Percentiles rank a stretch among this genome's conserved stretches.
These are phyloP conservation scores for Lanistes nyassanus DNA, from an alignment of 1,140 invertebrate genomes.

Conservation along the genomic window DNA sequence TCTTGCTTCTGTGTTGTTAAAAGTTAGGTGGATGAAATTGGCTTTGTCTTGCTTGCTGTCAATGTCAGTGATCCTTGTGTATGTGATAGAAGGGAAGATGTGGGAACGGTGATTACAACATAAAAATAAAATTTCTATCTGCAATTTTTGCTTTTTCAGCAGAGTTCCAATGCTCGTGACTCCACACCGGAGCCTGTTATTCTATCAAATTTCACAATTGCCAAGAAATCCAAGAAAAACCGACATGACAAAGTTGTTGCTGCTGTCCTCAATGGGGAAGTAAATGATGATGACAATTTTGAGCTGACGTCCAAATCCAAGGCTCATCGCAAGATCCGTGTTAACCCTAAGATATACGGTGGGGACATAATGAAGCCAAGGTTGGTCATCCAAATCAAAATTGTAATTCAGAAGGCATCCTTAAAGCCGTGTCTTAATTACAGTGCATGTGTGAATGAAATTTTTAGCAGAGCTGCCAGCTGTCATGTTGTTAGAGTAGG, in stretches of 20 bases:
- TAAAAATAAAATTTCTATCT: not conserved
- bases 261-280: constrained; percentile 39
- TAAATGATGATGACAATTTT: constrained; percentile 62
- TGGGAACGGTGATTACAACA: too few species aligned
- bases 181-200: constrained; percentile 53
- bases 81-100: too few species aligned
- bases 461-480: not conserved
- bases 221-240: constrained; percentile 42
- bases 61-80: too few species aligned
- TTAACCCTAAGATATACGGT: constrained; percentile 62
- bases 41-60: too few species aligned
- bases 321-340: constrained; percentile 66
- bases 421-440: not conserved
- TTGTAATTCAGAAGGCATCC: not conserved
- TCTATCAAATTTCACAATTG: constrained; percentile 32
- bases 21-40: too few species aligned
- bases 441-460: too few species aligned
- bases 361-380: constrained; percentile 64
- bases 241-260: constrained; percentile 30
- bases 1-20: too few species aligned
- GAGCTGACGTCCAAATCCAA: constrained; percentile 66
- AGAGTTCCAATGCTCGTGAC: constrained; percentile 51
- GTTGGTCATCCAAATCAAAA: constrained; percentile 39
- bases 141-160: constrained; percentile 14
- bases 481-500: too few species aligned